Evolutionary conservation across 2,888 invertebrate genomes (phyloP), one percentile per base, ranked within the genome.

Genomic region (Zelleria hepariella): DNA sequence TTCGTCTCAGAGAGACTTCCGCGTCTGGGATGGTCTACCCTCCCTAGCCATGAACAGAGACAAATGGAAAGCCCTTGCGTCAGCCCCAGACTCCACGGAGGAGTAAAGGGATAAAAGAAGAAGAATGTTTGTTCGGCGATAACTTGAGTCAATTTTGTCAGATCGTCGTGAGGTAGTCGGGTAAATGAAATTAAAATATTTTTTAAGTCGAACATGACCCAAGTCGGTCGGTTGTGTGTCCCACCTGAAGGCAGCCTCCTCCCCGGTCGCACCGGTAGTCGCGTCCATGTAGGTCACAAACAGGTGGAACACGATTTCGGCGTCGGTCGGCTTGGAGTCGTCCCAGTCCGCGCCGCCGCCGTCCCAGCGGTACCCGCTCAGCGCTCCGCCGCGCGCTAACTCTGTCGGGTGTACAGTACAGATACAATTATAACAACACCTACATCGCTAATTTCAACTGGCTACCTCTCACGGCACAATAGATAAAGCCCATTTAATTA

Each of bases 341-440:
- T 24, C 23, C 52, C 93, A 91, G 69, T 92, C 91, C 26, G 85
- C 85, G 51, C 94, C 94, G 54, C 97, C 97, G 60, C 93, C 91
- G 81, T 94, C 93, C 97, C 98, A 98, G 64, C 93, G 93, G 83
- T 94, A 98, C 68, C 94, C 94, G 71, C 95, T 94, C 88, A 98
- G 94, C 73, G 96, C 96, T 8, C 96, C 95, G 62, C 96, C 96
- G 73, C 91, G 92, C 0, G 94, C 91, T 63, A 98, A 88, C 69
- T 95, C 94, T 90, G 73, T 51, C 71, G n/a, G n/a, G n/a, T n/a
- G n/a, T n/a, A n/a, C n/a, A n/a, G n/a, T 65, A 57, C 59, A 32
- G n/a, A 58, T 58, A 61, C 26, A 56, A 25, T 8, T 24, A 4
- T 15, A 1, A 4, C 15, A 8, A 47, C 25, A 23, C 8, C 15